A percentile compares a stretch with the other conserved stretches of the same genome.
Conservation (phyloP, 1,140 invertebrate species). For the Drosophila nikananu region DNA sequence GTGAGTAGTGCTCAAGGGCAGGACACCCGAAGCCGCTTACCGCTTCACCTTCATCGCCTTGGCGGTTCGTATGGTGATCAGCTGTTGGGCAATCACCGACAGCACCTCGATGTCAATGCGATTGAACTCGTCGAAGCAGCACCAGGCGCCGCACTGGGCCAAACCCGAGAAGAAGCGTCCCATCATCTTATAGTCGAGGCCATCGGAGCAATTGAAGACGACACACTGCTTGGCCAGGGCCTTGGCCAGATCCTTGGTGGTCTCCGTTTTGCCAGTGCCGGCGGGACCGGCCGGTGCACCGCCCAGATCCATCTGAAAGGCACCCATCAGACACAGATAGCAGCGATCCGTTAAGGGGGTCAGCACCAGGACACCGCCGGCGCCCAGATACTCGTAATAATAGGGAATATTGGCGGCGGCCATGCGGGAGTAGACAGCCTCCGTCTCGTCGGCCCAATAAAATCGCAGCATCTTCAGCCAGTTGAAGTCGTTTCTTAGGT, state of each 20-base stretch:
- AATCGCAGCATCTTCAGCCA: conserved; percentile 97
- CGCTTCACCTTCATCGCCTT: conserved; percentile 88
- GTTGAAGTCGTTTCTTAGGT: conserved; percentile 89
- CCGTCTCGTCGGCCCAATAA: conserved; percentile 93
- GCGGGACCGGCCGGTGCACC: conserved; percentile 94
- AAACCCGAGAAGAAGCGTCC: conserved; percentile 94
- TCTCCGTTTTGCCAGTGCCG: conserved; percentile 98
- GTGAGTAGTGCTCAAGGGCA: not conserved
- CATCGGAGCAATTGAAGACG: conserved; percentile 96
- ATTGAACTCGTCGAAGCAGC: conserved; percentile 97
- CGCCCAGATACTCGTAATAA: conserved; percentile 97
- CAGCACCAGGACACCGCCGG: conserved; percentile 92
- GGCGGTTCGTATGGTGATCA: conserved; percentile 92
- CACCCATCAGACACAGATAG: conserved; percentile 95
- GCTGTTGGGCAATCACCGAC: conserved; percentile 94
- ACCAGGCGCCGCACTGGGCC: conserved; percentile 95
- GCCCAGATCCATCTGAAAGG: conserved; percentile 93
- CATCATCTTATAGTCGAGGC: conserved; percentile 94
- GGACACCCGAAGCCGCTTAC: conserved; percentile 85
- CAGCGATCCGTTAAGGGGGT: conserved; percentile 93
- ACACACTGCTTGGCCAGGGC: conserved; percentile 94
- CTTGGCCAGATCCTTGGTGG: conserved; percentile 96
- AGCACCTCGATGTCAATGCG: conserved; percentile 96
- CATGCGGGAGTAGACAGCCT: conserved; percentile 92
- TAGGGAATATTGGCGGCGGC: conserved; percentile 92